Conservation (phyloP, 2,888 invertebrate species). For the Folsomia candida region DNA sequence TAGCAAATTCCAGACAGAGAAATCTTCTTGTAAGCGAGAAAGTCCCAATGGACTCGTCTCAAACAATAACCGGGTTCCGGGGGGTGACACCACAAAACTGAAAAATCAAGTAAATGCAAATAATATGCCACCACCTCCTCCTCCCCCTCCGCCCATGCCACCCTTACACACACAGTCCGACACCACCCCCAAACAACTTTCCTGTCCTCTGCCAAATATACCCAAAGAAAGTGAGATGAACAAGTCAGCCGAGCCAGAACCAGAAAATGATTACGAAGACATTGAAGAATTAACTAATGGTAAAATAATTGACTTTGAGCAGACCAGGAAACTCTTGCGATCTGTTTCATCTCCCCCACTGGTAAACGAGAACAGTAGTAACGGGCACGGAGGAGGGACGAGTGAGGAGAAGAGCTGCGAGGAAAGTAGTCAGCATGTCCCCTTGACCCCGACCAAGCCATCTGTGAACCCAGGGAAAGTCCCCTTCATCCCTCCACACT, state of each 20-base stretch:
- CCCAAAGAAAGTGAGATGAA: neutral
- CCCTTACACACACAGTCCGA: neutral
- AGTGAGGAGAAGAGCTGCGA: neutral
- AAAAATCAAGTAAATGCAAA: constrained; percentile 35
- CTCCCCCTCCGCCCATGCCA: constrained; percentile 48
- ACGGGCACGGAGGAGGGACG: neutral
- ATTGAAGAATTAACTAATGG: constrained; percentile 64
- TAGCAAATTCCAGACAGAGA: neutral
- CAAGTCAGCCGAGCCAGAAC: constrained; percentile 22
- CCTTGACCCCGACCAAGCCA: constrained; percentile 26
- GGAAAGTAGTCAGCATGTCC: constrained; percentile 4
- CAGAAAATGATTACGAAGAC: constrained; percentile 69
- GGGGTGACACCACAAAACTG: neutral
- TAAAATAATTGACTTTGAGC: constrained; percentile 33
- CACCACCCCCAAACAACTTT: neutral
- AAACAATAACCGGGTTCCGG: constrained; percentile 1
- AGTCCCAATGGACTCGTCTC: neutral
- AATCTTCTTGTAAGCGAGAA: neutral
- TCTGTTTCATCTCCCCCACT: constrained; percentile 43
- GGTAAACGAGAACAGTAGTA: constrained; percentile 16
- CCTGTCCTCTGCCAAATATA: neutral
- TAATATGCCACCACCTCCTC: constrained; percentile 46
- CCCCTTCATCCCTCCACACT: constrained; percentile 88
- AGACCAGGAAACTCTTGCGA: constrained; percentile 34
- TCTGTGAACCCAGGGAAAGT: constrained; percentile 53